Evolutionary conservation across 2,888 invertebrate genomes (phyloP).

Genomic region (Nemotelus pantherinus): DNA sequence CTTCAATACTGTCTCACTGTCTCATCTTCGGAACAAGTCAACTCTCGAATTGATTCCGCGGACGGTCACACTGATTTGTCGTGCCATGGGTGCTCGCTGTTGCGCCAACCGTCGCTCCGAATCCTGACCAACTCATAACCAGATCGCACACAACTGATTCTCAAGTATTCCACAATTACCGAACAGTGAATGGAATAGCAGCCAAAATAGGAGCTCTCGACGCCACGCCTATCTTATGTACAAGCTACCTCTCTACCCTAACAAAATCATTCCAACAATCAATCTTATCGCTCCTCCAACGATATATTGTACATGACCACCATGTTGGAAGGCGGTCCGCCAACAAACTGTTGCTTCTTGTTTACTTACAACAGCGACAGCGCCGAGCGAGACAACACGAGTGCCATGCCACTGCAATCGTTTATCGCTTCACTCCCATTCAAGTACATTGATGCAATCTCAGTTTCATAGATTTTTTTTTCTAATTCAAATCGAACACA

Average conservation of each 20-base stretch:
- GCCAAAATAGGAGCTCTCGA: background rate
- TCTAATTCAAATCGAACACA: too few species aligned
- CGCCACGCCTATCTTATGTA: constrained; percentile 16
- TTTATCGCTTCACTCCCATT: too few species aligned
- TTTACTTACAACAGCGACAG: background rate
- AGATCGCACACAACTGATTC: constrained; percentile 17
- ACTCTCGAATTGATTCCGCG: constrained; percentile 40
- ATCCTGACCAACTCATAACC: constrained; percentile 14
- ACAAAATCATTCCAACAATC: background rate
- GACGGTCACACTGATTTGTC: constrained; percentile 42
- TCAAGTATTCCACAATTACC: constrained; percentile 8
- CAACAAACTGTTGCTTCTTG: constrained; percentile 31
- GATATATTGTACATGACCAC: constrained; percentile 17
- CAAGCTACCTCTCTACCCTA: background rate
- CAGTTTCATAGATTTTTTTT: too few species aligned
- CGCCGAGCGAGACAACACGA: background rate
- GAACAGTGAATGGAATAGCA: background rate
- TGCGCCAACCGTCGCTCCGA: background rate
- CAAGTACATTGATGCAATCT: too few species aligned
- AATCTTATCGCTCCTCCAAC: constrained; percentile 26
- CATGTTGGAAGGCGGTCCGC: constrained; percentile 39
- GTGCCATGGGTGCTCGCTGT: constrained; percentile 19
- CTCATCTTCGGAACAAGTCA: constrained; percentile 18
- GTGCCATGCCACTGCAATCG: background rate
- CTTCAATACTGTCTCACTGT: constrained; percentile 38